Conservation (phyloP, 35 echinoderm and acorn worm genomes). For the Ophioderma brevispina region DNA sequence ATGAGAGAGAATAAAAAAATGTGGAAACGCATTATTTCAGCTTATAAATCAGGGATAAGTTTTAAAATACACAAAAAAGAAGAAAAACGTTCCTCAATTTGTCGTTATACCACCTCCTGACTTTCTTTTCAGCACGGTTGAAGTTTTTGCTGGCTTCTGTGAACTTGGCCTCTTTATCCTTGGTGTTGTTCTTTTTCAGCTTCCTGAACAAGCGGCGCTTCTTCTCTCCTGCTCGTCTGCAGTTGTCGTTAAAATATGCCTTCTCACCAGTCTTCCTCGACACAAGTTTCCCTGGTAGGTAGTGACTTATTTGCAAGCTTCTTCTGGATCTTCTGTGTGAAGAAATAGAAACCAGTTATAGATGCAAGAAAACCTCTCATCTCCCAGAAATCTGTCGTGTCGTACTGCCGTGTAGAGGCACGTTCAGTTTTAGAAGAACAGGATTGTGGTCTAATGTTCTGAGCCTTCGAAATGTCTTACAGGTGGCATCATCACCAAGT, state of each 20-base stretch:
- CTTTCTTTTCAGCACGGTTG: slow-evolving; percentile 45
- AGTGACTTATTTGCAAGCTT: slow-evolving; percentile 22
- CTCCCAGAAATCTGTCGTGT: slow-evolving; percentile 19
- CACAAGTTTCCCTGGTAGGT: slow-evolving; percentile 42
- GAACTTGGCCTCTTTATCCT: slow-evolving; percentile 44
- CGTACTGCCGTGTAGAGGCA: slow-evolving; percentile 22
- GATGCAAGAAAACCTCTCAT: slow-evolving; percentile 42
- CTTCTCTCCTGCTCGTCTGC: slow-evolving; percentile 32
- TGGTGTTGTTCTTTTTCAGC: slow-evolving; percentile 16
- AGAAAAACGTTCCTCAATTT: too few relatives aligned
- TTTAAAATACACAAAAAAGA: too few relatives aligned
- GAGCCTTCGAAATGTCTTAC: too few relatives aligned
- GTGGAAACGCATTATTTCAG: too few relatives aligned
- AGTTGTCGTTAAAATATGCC: slow-evolving; percentile 58
- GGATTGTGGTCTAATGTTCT: slow-evolving; percentile 56
- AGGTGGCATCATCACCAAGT: too few relatives aligned
- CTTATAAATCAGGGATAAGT: too few relatives aligned
- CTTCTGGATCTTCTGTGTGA: slow-evolving; percentile 17
- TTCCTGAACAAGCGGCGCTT: slow-evolving; percentile 42
- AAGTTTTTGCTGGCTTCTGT: slow-evolving; percentile 28
- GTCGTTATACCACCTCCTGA: too few relatives aligned
- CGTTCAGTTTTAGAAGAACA: slow-evolving; percentile 3
- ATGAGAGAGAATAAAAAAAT: too few relatives aligned
- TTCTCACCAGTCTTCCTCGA: slow-evolving; percentile 54
- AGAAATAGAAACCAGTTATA: neutral